A percentile compares a stretch with the other conserved stretches of the same genome.
Conservation (phyloP, 2,113 vertebrate species). For the Nothocercus nigrocapillus region DNA sequence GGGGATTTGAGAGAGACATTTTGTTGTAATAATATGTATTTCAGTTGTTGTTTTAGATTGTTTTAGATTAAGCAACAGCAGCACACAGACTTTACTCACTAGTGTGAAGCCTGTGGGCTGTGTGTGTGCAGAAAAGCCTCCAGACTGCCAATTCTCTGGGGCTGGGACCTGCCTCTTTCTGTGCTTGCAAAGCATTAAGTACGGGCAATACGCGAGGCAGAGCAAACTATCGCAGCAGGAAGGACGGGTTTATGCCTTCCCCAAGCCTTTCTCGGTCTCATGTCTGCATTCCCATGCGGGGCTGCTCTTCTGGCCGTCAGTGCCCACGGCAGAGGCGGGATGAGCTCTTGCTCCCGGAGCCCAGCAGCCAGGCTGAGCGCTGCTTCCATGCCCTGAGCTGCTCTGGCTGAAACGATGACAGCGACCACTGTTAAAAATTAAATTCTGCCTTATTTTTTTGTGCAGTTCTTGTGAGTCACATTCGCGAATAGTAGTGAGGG, state of each 20-base stretch:
- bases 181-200: neutral
- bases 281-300: neutral
- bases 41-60: rapidly evolving
- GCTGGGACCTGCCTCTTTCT: neutral
- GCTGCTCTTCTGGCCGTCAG: neutral
- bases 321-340: neutral
- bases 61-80: neutral
- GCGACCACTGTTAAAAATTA: constrained; percentile 97
- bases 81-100: neutral
- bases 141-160: neutral
- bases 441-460: constrained; percentile 97
- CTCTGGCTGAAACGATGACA: constrained; percentile 97
- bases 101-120: neutral
- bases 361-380: neutral
- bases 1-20: neutral
- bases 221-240: neutral
- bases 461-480: constrained; percentile 97
- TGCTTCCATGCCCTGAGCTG: constrained; percentile 56
- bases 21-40: neutral
- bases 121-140: neutral
- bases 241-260: neutral
- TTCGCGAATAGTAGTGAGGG: constrained; percentile 97
- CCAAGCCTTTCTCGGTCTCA: neutral
- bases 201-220: rapidly evolving
- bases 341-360: neutral